Conservation (phyloP, 2,888 invertebrate genomes). For the Chironomus riparius region DNA sequence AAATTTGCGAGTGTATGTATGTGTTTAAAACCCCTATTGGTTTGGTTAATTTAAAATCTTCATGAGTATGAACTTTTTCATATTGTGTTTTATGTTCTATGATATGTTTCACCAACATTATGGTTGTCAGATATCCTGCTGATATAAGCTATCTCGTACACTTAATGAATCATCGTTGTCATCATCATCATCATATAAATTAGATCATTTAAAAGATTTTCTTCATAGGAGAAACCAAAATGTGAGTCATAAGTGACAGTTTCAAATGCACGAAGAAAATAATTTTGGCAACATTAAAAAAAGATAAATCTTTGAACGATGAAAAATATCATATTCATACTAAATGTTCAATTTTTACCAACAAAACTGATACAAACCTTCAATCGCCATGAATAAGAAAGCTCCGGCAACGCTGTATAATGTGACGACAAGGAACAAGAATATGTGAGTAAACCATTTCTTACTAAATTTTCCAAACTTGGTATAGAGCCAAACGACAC, state of each 20-base stretch:
- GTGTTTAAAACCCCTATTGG: neutral
- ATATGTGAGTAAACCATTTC: constrained; percentile 66
- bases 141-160: neutral
- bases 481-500: constrained; percentile 69
- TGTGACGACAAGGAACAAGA: constrained; percentile 66
- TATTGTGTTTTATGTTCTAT: neutral
- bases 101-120: neutral
- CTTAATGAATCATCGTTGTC: neutral
- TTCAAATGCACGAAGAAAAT: too few species aligned
- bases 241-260: too few species aligned
- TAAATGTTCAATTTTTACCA: too few species aligned
- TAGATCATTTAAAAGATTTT: neutral
- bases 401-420: constrained; percentile 77
- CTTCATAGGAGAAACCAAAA: too few species aligned
- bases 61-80: neutral
- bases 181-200: neutral
- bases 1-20: neutral
- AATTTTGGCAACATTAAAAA: too few species aligned
- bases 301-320: too few species aligned
- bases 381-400: constrained; percentile 64
- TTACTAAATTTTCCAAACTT: constrained; percentile 55
- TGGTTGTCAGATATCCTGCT: neutral
- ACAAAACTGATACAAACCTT: constrained; percentile 56
- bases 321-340: neutral
- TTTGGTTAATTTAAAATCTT: neutral